These are phyloP conservation scores for Ophonus ardosiacus DNA, from an alignment of 2,888 invertebrate genomes.

Conservation along the genomic window DNA sequence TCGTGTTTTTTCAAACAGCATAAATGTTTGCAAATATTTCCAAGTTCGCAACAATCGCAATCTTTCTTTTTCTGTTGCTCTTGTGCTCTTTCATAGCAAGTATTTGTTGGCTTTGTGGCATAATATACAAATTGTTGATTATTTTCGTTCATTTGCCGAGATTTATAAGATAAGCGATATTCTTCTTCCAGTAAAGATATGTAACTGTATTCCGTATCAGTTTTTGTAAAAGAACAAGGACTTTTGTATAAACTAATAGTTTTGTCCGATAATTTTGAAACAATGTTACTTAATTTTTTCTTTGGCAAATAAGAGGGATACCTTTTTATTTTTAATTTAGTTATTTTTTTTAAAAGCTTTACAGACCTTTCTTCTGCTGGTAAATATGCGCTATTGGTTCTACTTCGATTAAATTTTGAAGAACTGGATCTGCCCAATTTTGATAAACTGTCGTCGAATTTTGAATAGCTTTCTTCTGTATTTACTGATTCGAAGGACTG, in stretches of 20 bases:
- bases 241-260: neutral
- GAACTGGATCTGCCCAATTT: too few species aligned
- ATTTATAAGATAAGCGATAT: neutral
- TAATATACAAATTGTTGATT: constrained; percentile 17
- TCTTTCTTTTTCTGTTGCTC: neutral
- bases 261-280: constrained; percentile 5
- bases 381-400: neutral
- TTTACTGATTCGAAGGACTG: neutral
- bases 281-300: neutral
- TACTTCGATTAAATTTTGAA: neutral
- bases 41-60: neutral
- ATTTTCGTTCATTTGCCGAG: neutral
- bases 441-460: neutral
- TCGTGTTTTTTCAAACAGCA: neutral
- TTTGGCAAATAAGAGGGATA: neutral
- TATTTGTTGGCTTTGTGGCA: neutral
- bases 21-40: neutral
- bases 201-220: neutral
- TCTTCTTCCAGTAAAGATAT: neutral
- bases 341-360: neutral
- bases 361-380: neutral
- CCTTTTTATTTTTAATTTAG: neutral
- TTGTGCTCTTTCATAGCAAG: neutral
- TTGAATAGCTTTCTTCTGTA: neutral
- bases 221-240: neutral